A percentile compares a stretch with the other conserved stretches of the same genome.
Conservation (phyloP, 2,113 vertebrate genomes). For the Cisticola juncidis region DNA sequence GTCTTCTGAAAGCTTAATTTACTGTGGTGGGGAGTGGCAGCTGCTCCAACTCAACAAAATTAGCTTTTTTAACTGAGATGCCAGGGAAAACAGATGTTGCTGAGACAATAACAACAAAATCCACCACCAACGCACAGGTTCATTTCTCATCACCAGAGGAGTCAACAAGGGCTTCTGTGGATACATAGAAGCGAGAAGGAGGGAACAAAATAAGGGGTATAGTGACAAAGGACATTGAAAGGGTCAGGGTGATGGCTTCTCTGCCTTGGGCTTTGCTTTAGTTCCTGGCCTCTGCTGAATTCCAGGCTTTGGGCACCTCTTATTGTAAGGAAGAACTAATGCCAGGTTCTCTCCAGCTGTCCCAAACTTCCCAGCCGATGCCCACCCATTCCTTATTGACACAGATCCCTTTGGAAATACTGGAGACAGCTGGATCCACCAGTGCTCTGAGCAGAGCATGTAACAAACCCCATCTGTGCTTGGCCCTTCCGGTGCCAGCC, state of each 20-base stretch:
- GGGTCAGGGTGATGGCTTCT: background rate
- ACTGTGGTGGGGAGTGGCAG: conserved; percentile 46
- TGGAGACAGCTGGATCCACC: background rate
- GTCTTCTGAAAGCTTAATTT: conserved; percentile 58
- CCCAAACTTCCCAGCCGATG: background rate
- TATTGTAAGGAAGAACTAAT: background rate
- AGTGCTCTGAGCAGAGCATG: background rate
- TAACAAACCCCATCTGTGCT: fast-evolving
- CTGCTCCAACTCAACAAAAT: conserved; percentile 48
- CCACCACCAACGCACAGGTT: background rate
- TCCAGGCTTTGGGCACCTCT: background rate
- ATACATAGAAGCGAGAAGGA: background rate
- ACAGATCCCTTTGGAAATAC: background rate
- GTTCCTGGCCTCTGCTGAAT: background rate
- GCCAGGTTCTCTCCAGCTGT: background rate
- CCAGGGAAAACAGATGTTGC: conserved; percentile 56
- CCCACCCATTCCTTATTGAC: background rate
- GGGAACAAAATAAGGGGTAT: background rate
- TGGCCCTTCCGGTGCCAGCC: background rate
- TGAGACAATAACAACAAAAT: conserved; percentile 5
- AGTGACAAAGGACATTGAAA: background rate
- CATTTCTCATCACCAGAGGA: background rate
- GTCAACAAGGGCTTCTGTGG: background rate
- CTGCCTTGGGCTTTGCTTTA: background rate
- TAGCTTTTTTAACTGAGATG: conserved; percentile 30